phyloP scores from a whole-genome alignment of 2,888 invertebrate genomes.

The Trissonchulus latispiculum region DNA sequence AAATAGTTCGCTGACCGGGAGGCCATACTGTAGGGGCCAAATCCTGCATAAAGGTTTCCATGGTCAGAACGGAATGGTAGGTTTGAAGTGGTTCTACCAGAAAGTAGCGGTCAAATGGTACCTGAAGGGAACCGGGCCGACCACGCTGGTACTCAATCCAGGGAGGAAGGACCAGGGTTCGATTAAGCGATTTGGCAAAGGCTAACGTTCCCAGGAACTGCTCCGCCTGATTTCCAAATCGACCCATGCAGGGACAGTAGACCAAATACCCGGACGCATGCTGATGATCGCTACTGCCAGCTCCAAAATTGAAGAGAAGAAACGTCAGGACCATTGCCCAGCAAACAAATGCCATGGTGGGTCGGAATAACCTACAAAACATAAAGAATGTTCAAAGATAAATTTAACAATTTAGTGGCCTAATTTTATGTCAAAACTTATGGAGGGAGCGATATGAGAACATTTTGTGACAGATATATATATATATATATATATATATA shows the following conservation, averaged over 20 bases:
- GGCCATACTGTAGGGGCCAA: background rate
- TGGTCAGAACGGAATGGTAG: background rate
- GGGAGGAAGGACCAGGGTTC: constrained; percentile 83
- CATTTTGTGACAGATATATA: no score
- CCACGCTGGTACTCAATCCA: constrained; percentile 58
- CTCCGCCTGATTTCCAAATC: constrained; percentile 98
- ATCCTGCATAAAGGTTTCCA: background rate
- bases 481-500: no score
- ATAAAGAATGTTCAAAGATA: no score
- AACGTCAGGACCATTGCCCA: no score
- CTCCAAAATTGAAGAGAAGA: no score
- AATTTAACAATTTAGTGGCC: no score
- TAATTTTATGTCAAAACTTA: no score
- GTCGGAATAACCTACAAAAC: no score
- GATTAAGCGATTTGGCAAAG: constrained; percentile 76
- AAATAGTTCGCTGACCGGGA: constrained; percentile 26
- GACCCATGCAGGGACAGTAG: constrained; percentile 88
- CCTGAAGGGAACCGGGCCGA: constrained; percentile 57
- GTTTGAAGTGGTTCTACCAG: background rate
- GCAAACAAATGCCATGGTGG: no score
- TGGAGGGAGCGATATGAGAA: no score
- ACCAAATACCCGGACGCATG: constrained; percentile 67
- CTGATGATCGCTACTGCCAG: no score
- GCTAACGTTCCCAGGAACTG: constrained; percentile 83
- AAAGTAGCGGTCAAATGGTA: constrained; percentile 82